These are phyloP conservation scores for Bubalus kerabau DNA, from an alignment of 2,113 vertebrate genomes.

Conservation along the genomic window DNA sequence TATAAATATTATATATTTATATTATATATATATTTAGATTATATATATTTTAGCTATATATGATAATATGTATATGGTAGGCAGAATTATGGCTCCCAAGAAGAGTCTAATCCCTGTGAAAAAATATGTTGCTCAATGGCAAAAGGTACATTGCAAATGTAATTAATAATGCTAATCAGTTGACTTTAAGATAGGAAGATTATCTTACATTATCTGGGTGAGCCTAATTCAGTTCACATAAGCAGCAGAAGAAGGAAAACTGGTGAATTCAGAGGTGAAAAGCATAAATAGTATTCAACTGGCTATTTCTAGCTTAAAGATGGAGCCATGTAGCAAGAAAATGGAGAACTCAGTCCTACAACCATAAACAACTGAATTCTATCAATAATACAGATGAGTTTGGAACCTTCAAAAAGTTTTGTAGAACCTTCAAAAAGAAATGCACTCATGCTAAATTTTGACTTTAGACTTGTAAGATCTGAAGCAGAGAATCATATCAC, in stretches of 20 bases:
- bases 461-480: background rate
- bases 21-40: background rate
- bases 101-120: background rate
- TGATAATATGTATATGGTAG: background rate
- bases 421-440: background rate
- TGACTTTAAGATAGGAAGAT: background rate
- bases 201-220: background rate
- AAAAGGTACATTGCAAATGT: background rate
- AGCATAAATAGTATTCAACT: background rate
- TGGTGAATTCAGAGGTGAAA: background rate
- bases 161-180: background rate
- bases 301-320: background rate
- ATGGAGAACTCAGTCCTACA: background rate
- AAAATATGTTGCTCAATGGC: background rate
- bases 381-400: background rate
- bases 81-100: background rate
- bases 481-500: background rate
- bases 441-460: background rate
- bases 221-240: background rate
- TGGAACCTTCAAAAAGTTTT: background rate
- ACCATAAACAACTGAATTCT: background rate
- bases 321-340: background rate
- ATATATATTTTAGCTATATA: background rate
- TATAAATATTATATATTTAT: no score
- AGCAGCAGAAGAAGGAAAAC: background rate